Percentiles rank a stretch among this genome's conserved stretches.
Evolutionary conservation across 2,888 invertebrate genomes (phyloP).

Genomic region (Eristalis arbustorum): DNA sequence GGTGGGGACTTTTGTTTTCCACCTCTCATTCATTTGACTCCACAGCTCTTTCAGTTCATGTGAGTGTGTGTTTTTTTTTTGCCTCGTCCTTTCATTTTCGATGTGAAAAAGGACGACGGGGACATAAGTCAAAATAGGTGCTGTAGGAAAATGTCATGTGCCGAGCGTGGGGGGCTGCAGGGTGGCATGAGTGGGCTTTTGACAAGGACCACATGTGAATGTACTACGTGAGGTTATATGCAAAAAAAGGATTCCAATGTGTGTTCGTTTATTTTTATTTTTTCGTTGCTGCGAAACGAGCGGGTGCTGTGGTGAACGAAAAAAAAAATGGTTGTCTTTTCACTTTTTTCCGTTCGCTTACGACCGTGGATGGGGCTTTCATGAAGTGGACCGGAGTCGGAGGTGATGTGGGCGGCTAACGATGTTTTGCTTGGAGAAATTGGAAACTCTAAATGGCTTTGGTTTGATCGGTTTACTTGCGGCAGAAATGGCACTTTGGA

Average conservation of each 20-base stretch:
- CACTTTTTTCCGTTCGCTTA: neutral
- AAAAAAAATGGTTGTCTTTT: neutral
- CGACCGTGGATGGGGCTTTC: neutral
- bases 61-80: constrained; percentile 22
- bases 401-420: neutral
- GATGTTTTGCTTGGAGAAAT: neutral
- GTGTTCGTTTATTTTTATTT: neutral
- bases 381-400: neutral
- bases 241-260: constrained; percentile 36
- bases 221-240: constrained; percentile 33
- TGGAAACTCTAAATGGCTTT: neutral
- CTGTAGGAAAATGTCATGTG: constrained; percentile 42
- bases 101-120: constrained; percentile 7
- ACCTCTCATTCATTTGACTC: constrained; percentile 36
- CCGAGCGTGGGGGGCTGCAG: neutral
- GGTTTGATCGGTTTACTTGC: neutral
- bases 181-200: constrained; percentile 1
- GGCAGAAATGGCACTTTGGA: neutral
- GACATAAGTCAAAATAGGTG: constrained; percentile 62
- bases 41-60: neutral
- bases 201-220: constrained; percentile 42
- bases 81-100: constrained; percentile 36
- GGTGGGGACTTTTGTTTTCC: constrained; percentile 23
- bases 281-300: neutral
- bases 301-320: neutral